Conservation (phyloP, 2,797 vertebrate species). For the Paratrypauchen microcephalus region DNA sequence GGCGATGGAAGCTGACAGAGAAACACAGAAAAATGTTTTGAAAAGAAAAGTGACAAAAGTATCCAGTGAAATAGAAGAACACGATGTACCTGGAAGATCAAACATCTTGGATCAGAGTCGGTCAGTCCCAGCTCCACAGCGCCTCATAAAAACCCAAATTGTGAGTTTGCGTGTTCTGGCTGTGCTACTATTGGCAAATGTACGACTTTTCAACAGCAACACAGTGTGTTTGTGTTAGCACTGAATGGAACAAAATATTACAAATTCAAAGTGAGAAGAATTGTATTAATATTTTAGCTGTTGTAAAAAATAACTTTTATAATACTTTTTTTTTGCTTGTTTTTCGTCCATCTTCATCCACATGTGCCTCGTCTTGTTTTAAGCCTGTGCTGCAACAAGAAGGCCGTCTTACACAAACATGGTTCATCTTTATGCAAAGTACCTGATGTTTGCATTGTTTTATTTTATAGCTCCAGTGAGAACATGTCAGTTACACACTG, state of each 20-base stretch:
- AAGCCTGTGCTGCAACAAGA: too few relatives aligned
- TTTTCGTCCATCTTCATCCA: too few relatives aligned
- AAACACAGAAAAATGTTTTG: not conserved
- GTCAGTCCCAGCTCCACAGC: not conserved
- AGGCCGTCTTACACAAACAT: too few relatives aligned
- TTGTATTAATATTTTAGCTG: not conserved
- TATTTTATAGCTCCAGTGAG: too few relatives aligned
- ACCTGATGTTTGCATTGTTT: too few relatives aligned
- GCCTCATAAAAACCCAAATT: not conserved
- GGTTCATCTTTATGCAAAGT: too few relatives aligned
- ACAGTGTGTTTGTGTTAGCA: not conserved
- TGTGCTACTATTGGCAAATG: not conserved
- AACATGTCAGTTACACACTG: too few relatives aligned
- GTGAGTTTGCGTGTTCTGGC: not conserved
- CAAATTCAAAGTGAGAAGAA: not conserved
- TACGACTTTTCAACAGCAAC: not conserved
- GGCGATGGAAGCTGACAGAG: not conserved
- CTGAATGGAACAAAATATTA: not conserved
- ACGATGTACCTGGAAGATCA: not conserved
- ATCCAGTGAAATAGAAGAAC: not conserved
- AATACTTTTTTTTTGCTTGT: too few relatives aligned
- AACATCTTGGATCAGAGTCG: slow-evolving; percentile 1
- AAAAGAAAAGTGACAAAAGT: not conserved
- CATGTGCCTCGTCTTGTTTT: too few relatives aligned
- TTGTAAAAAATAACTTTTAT: not conserved